Evolutionary conservation across 92 coral and sea anemone species (phyloP), one percentile per base, ranked within the genome.

Genomic region (Epizoanthus ramosus): DNA sequence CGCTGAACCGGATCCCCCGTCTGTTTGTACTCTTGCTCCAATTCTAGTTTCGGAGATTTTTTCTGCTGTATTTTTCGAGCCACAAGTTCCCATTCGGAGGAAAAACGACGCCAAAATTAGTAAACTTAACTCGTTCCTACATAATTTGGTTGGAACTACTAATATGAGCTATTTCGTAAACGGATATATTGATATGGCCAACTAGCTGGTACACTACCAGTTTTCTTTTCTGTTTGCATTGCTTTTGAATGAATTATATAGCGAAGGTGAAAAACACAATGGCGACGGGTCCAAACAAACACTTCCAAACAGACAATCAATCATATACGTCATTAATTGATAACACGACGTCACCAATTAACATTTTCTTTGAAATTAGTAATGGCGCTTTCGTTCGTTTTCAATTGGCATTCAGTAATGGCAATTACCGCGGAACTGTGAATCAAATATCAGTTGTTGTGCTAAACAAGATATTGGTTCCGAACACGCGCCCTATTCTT

Each of bases 31-130:
- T 21, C 0, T 74, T 76, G 21, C 18, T 7, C 57, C 14, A 6
- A 41, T 9, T 8, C 18, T 23, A 12, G 17, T 60, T 60, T 59
- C 68, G 8, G 60, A 58, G 54, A 57, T 22, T 33, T 25, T 76
- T 16, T 33, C 81, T 21, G 59, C 71, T 12, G 15, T 50, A 50
- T 41, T 43, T 37, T 41, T 77, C 19, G 82, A 77, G 71, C 57
- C 66, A 15, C 71, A 77, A 12, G 71, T 39, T 77, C 82, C 82
- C 82, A 77, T 77, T 77, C 59, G 82, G 71, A 61, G 82, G 59
- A 61, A 21, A 77, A 63, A 39, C 0, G 13, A 8, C 43, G 39
- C 10, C 60, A 19, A 53, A 58, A 56, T n/a, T 25, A 47, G 3
- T 17, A 58, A 31, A 39, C 15, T 14, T 21, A 18, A n/a, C 45